Conservation (phyloP, 2,797 vertebrate genomes). For the Helostoma temminkii region DNA sequence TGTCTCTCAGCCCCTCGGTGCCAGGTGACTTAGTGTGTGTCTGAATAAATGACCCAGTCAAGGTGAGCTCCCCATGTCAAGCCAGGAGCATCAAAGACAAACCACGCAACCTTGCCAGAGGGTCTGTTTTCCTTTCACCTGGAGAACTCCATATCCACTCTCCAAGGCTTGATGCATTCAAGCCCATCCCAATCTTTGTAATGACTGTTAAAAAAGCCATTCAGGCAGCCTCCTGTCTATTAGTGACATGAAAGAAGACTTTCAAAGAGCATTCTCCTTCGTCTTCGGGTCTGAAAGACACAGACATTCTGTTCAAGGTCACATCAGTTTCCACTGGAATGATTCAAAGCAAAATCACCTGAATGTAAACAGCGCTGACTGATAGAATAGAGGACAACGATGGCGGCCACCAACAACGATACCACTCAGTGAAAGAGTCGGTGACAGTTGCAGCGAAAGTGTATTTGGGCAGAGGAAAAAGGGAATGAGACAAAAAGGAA, state of each 20-base stretch:
- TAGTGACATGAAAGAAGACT: constrained; percentile 72
- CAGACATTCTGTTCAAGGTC: constrained; percentile 67
- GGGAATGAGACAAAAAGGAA: constrained; percentile 41
- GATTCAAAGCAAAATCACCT: constrained; percentile 68
- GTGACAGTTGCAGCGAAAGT: constrained; percentile 52
- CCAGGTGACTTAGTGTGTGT: constrained; percentile 66
- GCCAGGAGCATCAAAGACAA: constrained; percentile 73
- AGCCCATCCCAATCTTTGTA: constrained; percentile 68
- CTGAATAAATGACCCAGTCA: constrained; percentile 80
- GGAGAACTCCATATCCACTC: constrained; percentile 65
- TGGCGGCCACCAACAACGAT: constrained; percentile 51
- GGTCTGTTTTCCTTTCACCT: constrained; percentile 70
- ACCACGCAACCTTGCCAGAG: constrained; percentile 70
- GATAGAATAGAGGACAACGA: constrained; percentile 67
- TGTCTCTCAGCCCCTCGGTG: constrained; percentile 45
- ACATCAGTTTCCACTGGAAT: constrained; percentile 64
- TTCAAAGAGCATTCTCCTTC: constrained; percentile 68
- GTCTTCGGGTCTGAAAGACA: constrained; percentile 63
- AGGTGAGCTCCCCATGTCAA: constrained; percentile 72
- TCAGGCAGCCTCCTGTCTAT: constrained; percentile 69
- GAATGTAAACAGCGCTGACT: constrained; percentile 65
- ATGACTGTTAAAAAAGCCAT: constrained; percentile 58
- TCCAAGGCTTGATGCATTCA: constrained; percentile 69
- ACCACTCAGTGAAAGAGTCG: constrained; percentile 56
- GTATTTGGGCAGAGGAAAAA: constrained; percentile 41